A percentile compares a stretch with the other conserved stretches of the same genome.
These are phyloP conservation scores for Microcebus griseorufus DNA, from an alignment of 2,113 vertebrate genomes.

Conservation along the genomic window DNA sequence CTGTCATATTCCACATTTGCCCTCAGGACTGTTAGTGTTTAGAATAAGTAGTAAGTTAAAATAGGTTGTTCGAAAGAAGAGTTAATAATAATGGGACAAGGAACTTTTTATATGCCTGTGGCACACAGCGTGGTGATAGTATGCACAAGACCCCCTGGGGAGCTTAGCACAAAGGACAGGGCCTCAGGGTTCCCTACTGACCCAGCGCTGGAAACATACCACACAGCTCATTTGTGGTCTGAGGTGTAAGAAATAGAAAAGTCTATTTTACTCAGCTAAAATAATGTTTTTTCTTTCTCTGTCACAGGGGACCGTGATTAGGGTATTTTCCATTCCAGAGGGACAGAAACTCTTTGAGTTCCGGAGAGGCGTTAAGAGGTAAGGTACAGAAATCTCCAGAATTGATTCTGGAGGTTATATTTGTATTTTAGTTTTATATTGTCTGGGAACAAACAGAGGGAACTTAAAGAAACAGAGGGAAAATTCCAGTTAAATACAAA, in stretches of 20 bases:
- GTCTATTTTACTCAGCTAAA: background rate
- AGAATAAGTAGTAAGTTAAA: background rate
- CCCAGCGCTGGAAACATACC: background rate
- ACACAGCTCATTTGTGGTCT: rapidly evolving
- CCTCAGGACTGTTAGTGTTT: background rate
- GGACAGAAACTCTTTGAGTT: slow-evolving; percentile 99
- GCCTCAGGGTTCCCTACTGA: rapidly evolving
- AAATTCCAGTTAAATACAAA: background rate
- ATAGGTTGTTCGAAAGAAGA: background rate
- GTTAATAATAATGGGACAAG: rapidly evolving
- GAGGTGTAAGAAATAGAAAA: background rate
- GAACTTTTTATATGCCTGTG: rapidly evolving
- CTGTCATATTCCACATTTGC: rapidly evolving
- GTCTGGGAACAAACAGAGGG: background rate
- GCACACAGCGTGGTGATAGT: background rate
- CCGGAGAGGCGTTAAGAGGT: slow-evolving; percentile 98
- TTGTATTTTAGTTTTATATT: rapidly evolving
- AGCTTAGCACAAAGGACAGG: background rate
- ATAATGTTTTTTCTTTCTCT: background rate
- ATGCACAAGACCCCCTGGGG: rapidly evolving
- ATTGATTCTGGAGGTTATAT: too few species aligned
- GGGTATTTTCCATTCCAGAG: slow-evolving; percentile 99
- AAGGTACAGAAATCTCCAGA: slow-evolving; percentile 17
- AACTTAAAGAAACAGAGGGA: background rate
- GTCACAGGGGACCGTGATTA: slow-evolving; percentile 96